These are phyloP conservation scores for Megaleporinus macrocephalus DNA, from an alignment of 2,113 vertebrate genomes.

Conservation along the genomic window DNA sequence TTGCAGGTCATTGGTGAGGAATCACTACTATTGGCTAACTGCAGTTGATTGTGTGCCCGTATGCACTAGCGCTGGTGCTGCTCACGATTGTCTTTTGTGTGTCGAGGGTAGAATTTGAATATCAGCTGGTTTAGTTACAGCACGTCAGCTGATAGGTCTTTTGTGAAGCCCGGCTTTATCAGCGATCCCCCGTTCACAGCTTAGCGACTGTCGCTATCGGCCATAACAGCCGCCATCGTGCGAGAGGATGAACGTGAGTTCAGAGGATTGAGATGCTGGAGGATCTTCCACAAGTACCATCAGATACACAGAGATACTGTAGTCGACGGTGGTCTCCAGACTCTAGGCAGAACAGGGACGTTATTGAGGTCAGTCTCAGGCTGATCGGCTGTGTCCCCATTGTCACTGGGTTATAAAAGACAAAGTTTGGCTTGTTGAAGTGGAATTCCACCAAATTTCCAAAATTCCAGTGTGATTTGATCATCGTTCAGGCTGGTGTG, in stretches of 20 bases:
- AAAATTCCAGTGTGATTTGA: too few relatives aligned
- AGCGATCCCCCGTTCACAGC: neutral
- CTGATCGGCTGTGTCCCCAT: neutral
- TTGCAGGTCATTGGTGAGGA: neutral
- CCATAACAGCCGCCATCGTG: neutral
- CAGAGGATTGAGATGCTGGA: neutral
- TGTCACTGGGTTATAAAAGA: neutral
- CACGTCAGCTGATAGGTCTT: neutral
- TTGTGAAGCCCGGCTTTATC: neutral
- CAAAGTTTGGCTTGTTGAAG: neutral
- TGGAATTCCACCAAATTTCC: neutral
- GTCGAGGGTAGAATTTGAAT: neutral
- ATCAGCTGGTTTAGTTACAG: neutral
- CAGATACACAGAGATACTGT: neutral
- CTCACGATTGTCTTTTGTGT: neutral
- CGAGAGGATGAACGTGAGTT: neutral
- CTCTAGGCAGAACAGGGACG: neutral
- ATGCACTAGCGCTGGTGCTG: neutral
- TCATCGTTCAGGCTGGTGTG: too few relatives aligned
- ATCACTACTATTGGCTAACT: neutral
- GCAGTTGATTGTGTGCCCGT: neutral
- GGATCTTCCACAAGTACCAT: neutral
- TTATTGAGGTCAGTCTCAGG: neutral
- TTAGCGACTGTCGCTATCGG: neutral
- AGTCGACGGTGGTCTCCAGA: neutral